These are phyloP conservation scores for Oreohelix idahoensis DNA, from an alignment of 1,140 invertebrate species.

Conservation along the genomic window DNA sequence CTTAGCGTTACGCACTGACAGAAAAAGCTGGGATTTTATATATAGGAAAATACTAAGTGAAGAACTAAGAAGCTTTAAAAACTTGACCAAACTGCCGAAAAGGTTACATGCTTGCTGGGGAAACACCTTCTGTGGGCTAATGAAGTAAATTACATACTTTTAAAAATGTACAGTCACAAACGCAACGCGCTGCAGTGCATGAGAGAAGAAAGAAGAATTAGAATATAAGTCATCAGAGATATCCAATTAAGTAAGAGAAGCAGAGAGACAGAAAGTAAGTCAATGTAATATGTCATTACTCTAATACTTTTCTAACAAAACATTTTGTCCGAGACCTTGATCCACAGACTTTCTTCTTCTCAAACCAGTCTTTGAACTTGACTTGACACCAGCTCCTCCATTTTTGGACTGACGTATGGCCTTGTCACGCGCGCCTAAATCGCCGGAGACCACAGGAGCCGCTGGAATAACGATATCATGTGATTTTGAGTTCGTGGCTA, in stretches of 20 bases:
- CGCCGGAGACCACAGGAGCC: background rate
- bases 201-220: too few species aligned
- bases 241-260: background rate
- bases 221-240: too few species aligned
- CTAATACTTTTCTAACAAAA: conserved; percentile 34
- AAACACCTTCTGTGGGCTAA: too few species aligned
- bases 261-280: background rate
- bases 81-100: too few species aligned
- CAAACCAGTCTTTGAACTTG: conserved; percentile 12
- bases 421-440: background rate
- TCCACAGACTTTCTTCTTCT: conserved; percentile 34
- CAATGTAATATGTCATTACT: background rate
- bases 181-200: too few species aligned
- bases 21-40: too few species aligned
- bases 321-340: conserved; percentile 1
- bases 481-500: background rate
- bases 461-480: background rate
- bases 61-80: too few species aligned
- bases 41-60: too few species aligned
- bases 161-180: too few species aligned
- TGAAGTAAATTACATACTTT: too few species aligned
- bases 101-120: too few species aligned
- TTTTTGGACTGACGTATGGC: background rate
- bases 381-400: conserved; percentile 5
- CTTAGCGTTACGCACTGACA: too few species aligned